Percentiles rank a stretch among this genome's conserved stretches.
These are phyloP conservation scores for Auanema sp. DNA, from an alignment of 2,888 invertebrate genomes.

Conservation along the genomic window DNA sequence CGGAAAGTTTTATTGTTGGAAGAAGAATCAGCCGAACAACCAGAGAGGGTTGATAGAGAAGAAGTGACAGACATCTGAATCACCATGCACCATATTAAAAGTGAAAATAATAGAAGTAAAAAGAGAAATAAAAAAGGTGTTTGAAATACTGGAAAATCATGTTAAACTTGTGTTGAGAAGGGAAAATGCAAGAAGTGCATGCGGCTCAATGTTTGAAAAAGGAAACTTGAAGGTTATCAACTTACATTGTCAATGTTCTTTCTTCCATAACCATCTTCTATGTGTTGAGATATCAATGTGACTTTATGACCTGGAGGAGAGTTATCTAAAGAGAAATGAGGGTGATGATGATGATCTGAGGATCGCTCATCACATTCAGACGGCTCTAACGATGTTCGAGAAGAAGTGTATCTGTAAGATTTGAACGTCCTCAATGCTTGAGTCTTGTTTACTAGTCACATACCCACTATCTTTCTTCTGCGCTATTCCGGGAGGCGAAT, in stretches of 20 bases:
- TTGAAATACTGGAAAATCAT: neutral
- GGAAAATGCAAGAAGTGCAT: neutral
- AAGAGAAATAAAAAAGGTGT: conserved; percentile 1
- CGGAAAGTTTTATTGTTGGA: conserved; percentile 12
- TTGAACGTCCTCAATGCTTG: neutral
- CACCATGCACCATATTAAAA: conserved; percentile 19
- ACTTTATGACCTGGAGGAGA: conserved; percentile 51
- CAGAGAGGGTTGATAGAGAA: conserved; percentile 30
- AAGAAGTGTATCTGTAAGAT: conserved; percentile 61
- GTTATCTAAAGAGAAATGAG: conserved; percentile 34
- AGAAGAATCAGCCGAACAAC: conserved; percentile 15
- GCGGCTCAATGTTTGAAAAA: neutral
- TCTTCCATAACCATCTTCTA: conserved; percentile 59
- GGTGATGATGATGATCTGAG: conserved; percentile 23
- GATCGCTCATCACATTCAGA: conserved; percentile 57
- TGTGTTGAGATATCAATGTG: conserved; percentile 58
- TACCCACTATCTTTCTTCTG: conserved; percentile 63
- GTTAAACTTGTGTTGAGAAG: conserved; percentile 1
- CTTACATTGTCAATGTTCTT: conserved; percentile 42
- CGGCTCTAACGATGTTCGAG: conserved; percentile 63
- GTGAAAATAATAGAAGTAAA: conserved; percentile 9
- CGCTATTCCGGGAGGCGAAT: conserved; percentile 57
- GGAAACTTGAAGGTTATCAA: neutral
- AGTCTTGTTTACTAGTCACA: conserved; percentile 9
- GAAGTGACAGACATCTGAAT: conserved; percentile 57